These are phyloP conservation scores for Zaprionus ghesquierei DNA, from an alignment of 1,140 invertebrate genomes.

Conservation along the genomic window DNA sequence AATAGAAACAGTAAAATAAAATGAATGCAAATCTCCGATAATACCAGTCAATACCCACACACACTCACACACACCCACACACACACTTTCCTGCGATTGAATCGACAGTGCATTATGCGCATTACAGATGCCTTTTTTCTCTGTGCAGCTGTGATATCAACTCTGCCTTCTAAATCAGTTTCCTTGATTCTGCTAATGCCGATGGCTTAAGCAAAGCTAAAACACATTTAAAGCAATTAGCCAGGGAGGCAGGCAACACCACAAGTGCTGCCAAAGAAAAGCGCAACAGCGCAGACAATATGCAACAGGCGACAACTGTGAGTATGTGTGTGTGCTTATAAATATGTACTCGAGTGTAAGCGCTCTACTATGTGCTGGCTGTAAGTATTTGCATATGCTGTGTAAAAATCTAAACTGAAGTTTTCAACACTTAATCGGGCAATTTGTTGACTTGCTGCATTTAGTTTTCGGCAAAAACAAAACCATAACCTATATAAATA, in stretches of 20 bases:
- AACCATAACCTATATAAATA: conserved; percentile 3
- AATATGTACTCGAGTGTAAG: neutral
- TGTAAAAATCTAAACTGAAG: neutral
- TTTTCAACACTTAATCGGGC: neutral
- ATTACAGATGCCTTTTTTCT: neutral
- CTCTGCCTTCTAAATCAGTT: neutral
- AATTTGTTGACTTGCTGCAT: neutral
- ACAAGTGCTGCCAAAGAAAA: conserved; percentile 5
- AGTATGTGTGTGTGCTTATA: too few relatives aligned
- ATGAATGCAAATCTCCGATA: conserved; percentile 48
- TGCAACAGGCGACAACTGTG: neutral
- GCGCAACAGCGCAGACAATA: conserved; percentile 2
- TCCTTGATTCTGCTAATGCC: conserved; percentile 45
- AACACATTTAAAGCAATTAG: conserved; percentile 77
- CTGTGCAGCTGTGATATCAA: neutral
- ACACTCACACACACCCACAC: conserved; percentile 24
- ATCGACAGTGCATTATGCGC: conserved; percentile 12
- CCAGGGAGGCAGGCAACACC: too few relatives aligned
- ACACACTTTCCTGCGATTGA: neutral
- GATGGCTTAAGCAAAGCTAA: conserved; percentile 61
- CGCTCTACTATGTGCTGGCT: too few relatives aligned
- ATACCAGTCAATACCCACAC: conserved; percentile 55
- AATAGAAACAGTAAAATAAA: conserved; percentile 57
- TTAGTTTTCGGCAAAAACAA: neutral
- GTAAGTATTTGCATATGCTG: neutral